phyloP scores from a whole-genome alignment of 2,888 invertebrate species.

The Archips crataeganus region DNA sequence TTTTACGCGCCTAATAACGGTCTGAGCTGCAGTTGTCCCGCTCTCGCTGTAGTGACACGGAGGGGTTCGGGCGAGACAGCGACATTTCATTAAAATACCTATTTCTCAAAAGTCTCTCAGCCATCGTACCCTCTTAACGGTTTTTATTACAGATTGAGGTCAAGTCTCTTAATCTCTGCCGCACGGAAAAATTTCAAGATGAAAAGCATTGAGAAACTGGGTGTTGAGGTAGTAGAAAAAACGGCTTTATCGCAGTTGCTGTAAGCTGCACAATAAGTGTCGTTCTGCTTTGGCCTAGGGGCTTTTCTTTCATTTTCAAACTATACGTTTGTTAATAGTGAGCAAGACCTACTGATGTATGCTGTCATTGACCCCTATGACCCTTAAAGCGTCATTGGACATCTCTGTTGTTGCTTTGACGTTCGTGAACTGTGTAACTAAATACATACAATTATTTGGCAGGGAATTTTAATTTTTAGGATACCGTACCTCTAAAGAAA shows the following conservation, averaged over 20 bases:
- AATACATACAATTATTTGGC: neutral
- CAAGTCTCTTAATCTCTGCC: neutral
- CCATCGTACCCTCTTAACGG: neutral
- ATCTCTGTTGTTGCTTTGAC: constrained; percentile 13
- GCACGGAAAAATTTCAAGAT: constrained; percentile 4
- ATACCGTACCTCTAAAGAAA: too few species aligned
- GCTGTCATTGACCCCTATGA: constrained; percentile 24
- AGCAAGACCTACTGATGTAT: constrained; percentile 14
- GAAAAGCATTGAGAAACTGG: neutral
- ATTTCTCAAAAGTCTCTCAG: too few species aligned
- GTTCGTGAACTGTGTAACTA: neutral
- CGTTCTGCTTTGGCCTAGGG: too few species aligned
- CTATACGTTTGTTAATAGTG: neutral
- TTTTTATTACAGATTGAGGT: constrained; percentile 9
- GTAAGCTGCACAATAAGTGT: too few species aligned
- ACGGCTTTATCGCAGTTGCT: too few species aligned
- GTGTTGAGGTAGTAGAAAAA: neutral
- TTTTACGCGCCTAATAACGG: too few species aligned
- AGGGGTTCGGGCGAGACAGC: too few species aligned
- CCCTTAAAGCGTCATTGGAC: constrained; percentile 10
- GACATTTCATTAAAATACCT: too few species aligned
- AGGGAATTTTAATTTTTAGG: too few species aligned
- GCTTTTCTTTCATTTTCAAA: too few species aligned
- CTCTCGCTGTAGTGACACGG: too few species aligned
- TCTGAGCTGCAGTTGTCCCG: too few species aligned